Evolutionary conservation across 2,888 invertebrate species (phyloP).

Genomic region (Nomada fabriciana): DNA sequence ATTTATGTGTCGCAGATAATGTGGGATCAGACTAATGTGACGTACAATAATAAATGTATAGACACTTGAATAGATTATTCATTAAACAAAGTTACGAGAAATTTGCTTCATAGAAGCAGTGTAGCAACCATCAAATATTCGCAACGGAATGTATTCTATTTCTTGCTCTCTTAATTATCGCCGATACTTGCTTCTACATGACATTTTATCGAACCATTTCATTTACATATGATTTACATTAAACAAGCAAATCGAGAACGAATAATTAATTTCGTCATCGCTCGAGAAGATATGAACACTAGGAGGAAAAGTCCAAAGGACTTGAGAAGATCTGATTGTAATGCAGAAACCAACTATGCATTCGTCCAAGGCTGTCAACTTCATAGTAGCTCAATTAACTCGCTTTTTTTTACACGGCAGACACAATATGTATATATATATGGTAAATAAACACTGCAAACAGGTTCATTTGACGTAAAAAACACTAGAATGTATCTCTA

Average conservation of each 20-base stretch:
- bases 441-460: neutral
- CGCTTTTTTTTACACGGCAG: neutral
- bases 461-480: neutral
- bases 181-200: neutral
- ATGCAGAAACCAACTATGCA: neutral
- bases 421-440: neutral
- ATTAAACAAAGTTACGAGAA: neutral
- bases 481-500: neutral
- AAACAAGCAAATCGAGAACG: neutral
- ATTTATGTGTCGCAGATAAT: constrained; percentile 20
- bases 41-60: neutral
- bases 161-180: neutral
- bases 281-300: neutral
- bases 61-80: neutral
- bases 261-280: constrained; percentile 8
- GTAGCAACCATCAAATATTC: neutral
- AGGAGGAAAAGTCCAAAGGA: neutral
- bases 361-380: neutral
- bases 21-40: neutral
- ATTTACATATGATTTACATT: neutral
- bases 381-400: neutral
- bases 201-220: constrained; percentile 4
- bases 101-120: neutral
- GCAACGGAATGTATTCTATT: neutral
- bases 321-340: neutral